Evolutionary conservation across 2,888 invertebrate species (phyloP), one percentile per base, ranked within the genome.

Genomic region (Arrhopalites spinosus): DNA sequence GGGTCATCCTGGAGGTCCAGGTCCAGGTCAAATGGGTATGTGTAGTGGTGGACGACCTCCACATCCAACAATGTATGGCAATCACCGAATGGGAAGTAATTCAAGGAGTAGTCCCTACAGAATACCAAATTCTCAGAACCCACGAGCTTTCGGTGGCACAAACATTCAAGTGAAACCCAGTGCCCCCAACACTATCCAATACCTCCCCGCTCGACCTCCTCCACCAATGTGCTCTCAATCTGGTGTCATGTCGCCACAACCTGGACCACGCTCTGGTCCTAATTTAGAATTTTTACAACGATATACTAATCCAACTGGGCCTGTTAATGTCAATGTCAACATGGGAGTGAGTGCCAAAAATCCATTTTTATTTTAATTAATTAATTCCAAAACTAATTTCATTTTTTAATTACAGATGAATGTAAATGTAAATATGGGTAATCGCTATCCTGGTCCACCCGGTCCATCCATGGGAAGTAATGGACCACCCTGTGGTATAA

Each of bases 131-230:
- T 75, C 75, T 75, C 78, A 78, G 74, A 90, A 86, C 11, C 86
- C 86, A 1, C 89, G 88, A 84, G 88, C 89, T 1, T 91, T 91
- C 84, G 91, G 91, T 83, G 91, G 91, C 81, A 90, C 92, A 64
- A 96, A 94, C 86, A 92, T 95, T 59, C 94, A 95, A 87, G 96
- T 98, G 30, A 97, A 97, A 87, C 93, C 97, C 13, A 96, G 94
- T 86, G 96, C 97, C 15, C 97, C 98, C 0, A 98, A 98, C 86
- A 98, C 98, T 50, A 98, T 98, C 85, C 97, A 98, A 88, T 98
- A 98, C 88, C 90, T 97, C 86, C 98, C 98, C 27, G 94, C 96
- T 71, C 90, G 96, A 86, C 94, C 96, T n/a, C 95, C 95, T 85
- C 84, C 86, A 73, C 75, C 75, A n/a, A 81, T 81, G 79, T 80